These are phyloP conservation scores for Meiosimyza decipiens DNA, from an alignment of 2,888 invertebrate genomes.

Conservation along the genomic window DNA sequence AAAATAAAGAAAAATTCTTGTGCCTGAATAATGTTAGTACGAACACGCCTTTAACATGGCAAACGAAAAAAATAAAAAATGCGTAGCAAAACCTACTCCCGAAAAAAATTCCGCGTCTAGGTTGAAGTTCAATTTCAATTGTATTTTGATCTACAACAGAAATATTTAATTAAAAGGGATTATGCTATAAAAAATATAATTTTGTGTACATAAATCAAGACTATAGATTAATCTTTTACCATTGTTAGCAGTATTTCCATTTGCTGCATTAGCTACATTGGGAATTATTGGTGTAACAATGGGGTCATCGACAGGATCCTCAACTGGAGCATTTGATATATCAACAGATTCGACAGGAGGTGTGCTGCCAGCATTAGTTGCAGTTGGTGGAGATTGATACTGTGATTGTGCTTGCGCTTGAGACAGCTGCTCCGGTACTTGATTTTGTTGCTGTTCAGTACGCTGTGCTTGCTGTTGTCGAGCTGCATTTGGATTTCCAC, in stretches of 20 bases:
- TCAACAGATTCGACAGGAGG: constrained; percentile 40
- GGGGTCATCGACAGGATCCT: constrained; percentile 60
- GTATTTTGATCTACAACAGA: constrained; percentile 38
- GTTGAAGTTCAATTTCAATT: constrained; percentile 48
- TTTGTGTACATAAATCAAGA: constrained; percentile 28
- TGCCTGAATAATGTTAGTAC: too few relatives aligned
- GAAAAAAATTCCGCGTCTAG: constrained; percentile 46
- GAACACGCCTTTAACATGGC: too few relatives aligned
- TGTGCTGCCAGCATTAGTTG: constrained; percentile 38
- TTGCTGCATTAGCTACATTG: constrained; percentile 33
- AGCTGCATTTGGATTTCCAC: constrained; percentile 13
- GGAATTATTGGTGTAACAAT: constrained; percentile 43
- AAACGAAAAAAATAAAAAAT: background rate
- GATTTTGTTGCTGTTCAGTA: constrained; percentile 44
- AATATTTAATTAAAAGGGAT: background rate
- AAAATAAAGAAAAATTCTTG: too few relatives aligned
- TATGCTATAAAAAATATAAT: constrained; percentile 26
- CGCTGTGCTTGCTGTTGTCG: constrained; percentile 41
- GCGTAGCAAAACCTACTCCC: constrained; percentile 43
- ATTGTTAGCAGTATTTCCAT: constrained; percentile 39
- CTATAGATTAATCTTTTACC: constrained; percentile 12
- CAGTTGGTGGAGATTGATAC: constrained; percentile 40
- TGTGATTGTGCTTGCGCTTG: constrained; percentile 25
- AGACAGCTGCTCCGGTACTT: background rate
- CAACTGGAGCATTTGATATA: constrained; percentile 47